A percentile compares a stretch with the other conserved stretches of the same genome.
phyloP scores from a whole-genome alignment of 2,888 invertebrate genomes.

The Meteorus colon region DNA sequence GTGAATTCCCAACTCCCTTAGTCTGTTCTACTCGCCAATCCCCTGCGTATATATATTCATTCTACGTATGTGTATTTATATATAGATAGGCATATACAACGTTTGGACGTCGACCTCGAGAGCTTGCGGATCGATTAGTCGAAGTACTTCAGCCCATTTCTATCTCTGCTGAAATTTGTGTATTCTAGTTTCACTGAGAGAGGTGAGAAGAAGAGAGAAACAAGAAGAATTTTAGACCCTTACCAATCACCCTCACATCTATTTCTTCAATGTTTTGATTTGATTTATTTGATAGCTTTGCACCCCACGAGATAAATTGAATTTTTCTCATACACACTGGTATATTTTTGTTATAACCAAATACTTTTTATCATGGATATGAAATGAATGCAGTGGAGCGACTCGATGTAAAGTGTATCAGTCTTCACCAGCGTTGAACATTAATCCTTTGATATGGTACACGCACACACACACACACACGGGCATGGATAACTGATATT shows the following conservation, averaged over 20 bases:
- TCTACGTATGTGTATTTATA: not conserved
- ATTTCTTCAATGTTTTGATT: not conserved
- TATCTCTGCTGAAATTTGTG: constrained; percentile 8
- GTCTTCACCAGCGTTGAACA: no score
- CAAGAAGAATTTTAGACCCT: not conserved
- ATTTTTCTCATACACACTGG: no score
- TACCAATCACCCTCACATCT: not conserved
- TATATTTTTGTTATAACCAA: no score
- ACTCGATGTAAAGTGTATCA: no score
- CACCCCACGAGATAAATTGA: no score
- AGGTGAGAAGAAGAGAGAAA: not conserved
- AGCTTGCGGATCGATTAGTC: constrained; percentile 29
- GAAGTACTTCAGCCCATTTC: constrained; percentile 24
- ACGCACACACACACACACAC: not conserved
- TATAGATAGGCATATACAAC: not conserved
- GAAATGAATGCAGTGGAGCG: no score
- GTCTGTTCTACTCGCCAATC: no score
- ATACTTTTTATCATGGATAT: no score
- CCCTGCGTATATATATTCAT: no score
- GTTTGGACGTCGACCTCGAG: constrained; percentile 28
- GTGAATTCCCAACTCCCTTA: no score
- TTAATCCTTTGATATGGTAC: no score
- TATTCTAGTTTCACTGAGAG: not conserved
- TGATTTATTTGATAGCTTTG: not conserved
- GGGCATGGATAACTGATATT: not conserved